Base-by-base conservation (phyloP, 2,113 vertebrate genomes). In the Cygnus atratus region DNA sequence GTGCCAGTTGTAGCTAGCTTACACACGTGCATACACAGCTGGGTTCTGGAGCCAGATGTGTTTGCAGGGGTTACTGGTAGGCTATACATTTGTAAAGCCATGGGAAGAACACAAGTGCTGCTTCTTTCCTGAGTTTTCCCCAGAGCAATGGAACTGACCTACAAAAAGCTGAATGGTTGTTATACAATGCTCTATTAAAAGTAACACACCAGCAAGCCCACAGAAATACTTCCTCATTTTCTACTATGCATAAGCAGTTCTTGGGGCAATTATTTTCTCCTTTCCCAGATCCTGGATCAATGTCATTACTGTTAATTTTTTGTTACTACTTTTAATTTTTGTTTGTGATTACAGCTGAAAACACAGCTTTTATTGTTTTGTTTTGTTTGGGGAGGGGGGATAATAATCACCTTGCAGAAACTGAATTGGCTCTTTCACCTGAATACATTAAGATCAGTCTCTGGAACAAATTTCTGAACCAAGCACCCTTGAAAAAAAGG, bases 81-180 rank as follows among this genome's bases (percentile, higher is more conserved):
- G 33, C 25, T 48, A 67, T 10, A 13, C 8, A 19, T 25, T 21
- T 14, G 7, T 11, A 19, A 54, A 76, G 33, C 41, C 37, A 12
- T 5, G 43, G 6, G 35, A 84, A 11, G 52, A 59, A 55, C 35
- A 63, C 1, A 6, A 1, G 0, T 21, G 26, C 55, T n/a, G 28
- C 3, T 59, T 79, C n/a, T 50, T 33, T 26, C 48, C 68, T 9
- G 9, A 87, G 37, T 35, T 54, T 48, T 28, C 83, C 28, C 17
- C 24, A 35, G 28, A 72, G 29, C 26, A 50, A 68, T 10, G 28
- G 17, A 73, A 55, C n/a, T 13, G 28, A 59, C 15, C 4, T 41
- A 63, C 7, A 57, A 80, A 89, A 55, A 84, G 19, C 39, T 35
- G 31, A 41, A 10, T 44, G 25, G 6, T 6, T 48, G 39, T 19